Base-by-base conservation (phyloP, 2,888 invertebrate genomes). In the Clunio marinus region DNA sequence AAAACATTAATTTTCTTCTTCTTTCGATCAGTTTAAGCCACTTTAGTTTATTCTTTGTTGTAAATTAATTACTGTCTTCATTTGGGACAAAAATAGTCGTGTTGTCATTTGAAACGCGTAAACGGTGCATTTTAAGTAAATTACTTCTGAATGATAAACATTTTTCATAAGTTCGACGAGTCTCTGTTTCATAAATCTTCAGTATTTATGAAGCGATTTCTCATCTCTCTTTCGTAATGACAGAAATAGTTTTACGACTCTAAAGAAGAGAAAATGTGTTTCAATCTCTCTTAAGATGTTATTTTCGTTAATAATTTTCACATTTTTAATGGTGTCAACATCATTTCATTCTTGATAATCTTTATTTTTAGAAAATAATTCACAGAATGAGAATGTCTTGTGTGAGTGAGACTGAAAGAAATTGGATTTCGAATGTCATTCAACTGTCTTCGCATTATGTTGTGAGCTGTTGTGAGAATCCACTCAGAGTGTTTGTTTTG, bases 311-410 rank as follows among this genome's bases (percentile, higher is more conserved):
- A 51, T 51, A 51, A 51, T 22, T 51, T 51, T 51, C 51, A 13
- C 51, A 22, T 51, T 51, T 32, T 51, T 51, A 51, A 51, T 51
- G 57, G 27, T 57, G 57, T 57, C 57, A 57, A 22, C 13, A 57
- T 57, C 22, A 51, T n/a, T n/a, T n/a, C n/a, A n/a, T 28, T 35
- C 20, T n/a, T 59, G 59, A 59, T 59, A 59, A 59, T 59, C 59
- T 59, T 59, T 59, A 59, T 59, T 59, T 59, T 59, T 35, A 25
- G 59, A 59, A 57, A 35, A 59, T 59, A 59, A 59, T 28, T 59
- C 59, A 59, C 17, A 59, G 5, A 55, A 45, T 32, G 45, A n/a
- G 4, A 7, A 45, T 17, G 3, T 7, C 17, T 45, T 13, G 45
- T 4, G 45, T 32, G 51, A 51, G 51, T 17, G 51, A 8, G 51